These are phyloP conservation scores for Sigmodon hispidus DNA, from an alignment of 2,113 vertebrate genomes.

Conservation along the genomic window DNA sequence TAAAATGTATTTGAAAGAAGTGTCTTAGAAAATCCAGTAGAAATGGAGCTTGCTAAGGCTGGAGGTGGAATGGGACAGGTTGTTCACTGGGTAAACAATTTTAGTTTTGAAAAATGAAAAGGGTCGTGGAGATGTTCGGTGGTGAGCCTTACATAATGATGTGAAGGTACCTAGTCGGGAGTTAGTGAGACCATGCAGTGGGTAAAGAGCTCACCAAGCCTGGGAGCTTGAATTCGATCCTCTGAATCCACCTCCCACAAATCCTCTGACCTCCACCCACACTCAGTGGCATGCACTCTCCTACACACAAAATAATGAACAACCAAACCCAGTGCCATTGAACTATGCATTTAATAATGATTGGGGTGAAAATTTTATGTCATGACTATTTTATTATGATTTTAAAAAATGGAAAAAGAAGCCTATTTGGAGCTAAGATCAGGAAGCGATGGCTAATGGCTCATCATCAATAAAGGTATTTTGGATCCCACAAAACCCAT, in stretches of 20 bases:
- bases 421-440: neutral
- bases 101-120: neutral
- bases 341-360: neutral
- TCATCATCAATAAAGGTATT: neutral
- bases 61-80: too few relatives aligned
- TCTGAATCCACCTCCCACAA: neutral
- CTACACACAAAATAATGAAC: neutral
- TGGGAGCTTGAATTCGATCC: neutral
- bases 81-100: neutral
- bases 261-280: too few relatives aligned
- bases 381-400: neutral
- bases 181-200: neutral
- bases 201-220: neutral
- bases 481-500: neutral
- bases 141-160: neutral
- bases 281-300: accelerated
- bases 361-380: neutral
- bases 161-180: neutral
- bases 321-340: neutral
- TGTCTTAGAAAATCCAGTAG: neutral
- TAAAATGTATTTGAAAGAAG: neutral
- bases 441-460: neutral
- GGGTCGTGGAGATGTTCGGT: neutral
- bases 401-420: neutral
- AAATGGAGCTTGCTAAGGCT: neutral